Percentiles rank a stretch among this genome's conserved stretches.
These are phyloP conservation scores for Tetranychus piercei DNA, from an alignment of 2,888 invertebrate species.

Conservation along the genomic window DNA sequence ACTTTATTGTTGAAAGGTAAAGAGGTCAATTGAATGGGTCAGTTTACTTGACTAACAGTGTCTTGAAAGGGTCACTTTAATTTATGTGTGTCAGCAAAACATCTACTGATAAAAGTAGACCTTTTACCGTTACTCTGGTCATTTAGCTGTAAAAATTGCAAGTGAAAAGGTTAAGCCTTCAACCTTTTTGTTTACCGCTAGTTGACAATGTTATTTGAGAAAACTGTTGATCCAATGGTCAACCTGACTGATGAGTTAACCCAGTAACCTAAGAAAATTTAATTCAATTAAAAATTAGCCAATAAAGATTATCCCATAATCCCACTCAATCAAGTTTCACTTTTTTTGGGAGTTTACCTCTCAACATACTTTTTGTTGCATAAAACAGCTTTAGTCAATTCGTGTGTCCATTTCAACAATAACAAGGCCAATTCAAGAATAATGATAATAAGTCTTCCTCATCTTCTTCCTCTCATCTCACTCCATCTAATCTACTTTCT, in stretches of 20 bases:
- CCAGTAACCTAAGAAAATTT: not conserved
- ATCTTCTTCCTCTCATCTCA: conserved; percentile 21
- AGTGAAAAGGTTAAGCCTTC: too few species aligned
- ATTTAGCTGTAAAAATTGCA: too few species aligned
- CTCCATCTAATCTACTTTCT: conserved; percentile 12
- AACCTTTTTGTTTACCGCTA: too few species aligned
- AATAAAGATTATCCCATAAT: not conserved
- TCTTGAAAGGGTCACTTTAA: too few species aligned
- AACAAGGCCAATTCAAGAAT: not conserved
- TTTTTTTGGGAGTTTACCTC: not conserved
- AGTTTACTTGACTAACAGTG: too few species aligned
- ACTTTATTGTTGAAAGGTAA: too few species aligned
- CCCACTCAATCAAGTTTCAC: not conserved
- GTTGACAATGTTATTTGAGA: too few species aligned
- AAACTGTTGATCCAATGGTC: not conserved
- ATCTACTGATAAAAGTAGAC: too few species aligned
- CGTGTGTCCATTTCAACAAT: not conserved
- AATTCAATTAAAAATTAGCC: not conserved
- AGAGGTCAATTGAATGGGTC: too few species aligned
- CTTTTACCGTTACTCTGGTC: too few species aligned
- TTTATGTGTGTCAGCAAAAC: too few species aligned
- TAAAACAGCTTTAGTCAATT: not conserved
- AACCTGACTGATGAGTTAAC: not conserved
- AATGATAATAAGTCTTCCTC: not conserved
- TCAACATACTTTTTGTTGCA: not conserved